Base-by-base conservation (phyloP, 2,888 invertebrate genomes). In the Chouioia cunea region DNA sequence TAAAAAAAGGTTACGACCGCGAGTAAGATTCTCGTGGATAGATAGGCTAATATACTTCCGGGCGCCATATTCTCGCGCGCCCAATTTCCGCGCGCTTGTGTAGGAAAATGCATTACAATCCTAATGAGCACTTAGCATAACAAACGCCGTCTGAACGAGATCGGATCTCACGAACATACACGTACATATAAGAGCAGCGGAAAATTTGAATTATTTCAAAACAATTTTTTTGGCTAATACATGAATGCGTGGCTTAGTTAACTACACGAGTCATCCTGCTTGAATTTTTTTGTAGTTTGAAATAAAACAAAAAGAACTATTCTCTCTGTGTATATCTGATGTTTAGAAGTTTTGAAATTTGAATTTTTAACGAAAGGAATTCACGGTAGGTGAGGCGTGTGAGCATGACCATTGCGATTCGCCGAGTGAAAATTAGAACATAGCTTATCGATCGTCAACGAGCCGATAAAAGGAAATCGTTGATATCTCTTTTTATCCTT, bases 101-200 rank as follows among this genome's bases (percentile, higher is more conserved):
- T 73, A 62, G 76, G 77, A 76, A 78, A 79, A 80, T 80, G 78
- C 79, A 78, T 82, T 81, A 79, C 81, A 80, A 83, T 83, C 83
- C 82, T 82, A 82, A 83, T 80, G 83, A 83, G 82, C 82, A 81
- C 82, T 84, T 83, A 82, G 81, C 83, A 81, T 81, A 82, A 83
- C 83, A 83, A 84, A 83, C 84, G 81, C 68, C 47, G 36, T 2
- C 44, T n/a, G 2, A 27, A 10, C 16, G 12, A 68, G 72, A 81
- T 82, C 81, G 76, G 76, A 80, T 80, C 79, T 56, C 56, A 23
- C 10, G 36, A 1, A 36, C 6, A 36, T 8, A 27, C 6, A 27
- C 27, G 27, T 6, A 36, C 36, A 36, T 12, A 36, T 36, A 36
- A 6, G 6, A 2, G 36, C 36, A 36, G 1, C 10, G 12, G 10